Conservation (phyloP, 2,797 vertebrate genomes). For the Coracias cyanogaster region DNA sequence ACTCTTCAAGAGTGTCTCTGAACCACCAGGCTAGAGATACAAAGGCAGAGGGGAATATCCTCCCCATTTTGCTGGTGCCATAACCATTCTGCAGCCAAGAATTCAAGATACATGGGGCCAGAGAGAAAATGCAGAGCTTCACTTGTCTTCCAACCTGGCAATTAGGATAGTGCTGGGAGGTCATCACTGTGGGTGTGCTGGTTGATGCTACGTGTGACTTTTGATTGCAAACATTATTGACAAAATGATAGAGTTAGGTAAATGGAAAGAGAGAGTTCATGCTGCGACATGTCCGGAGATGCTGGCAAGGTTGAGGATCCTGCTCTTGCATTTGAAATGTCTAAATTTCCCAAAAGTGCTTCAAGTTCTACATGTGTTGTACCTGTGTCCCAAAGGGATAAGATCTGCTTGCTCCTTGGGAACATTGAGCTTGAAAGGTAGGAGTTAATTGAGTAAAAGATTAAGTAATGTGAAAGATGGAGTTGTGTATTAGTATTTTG, state of each 20-base stretch:
- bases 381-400: neutral
- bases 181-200: neutral
- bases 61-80: neutral
- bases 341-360: neutral
- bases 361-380: neutral
- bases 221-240: neutral
- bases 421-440: neutral
- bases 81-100: neutral
- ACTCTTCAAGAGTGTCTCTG: neutral
- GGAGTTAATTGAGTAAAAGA: neutral
- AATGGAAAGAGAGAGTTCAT: neutral
- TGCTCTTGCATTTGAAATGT: neutral
- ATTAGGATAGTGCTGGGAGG: neutral
- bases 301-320: neutral
- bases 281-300: neutral
- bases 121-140: neutral
- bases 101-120: neutral
- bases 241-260: neutral
- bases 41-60: neutral
- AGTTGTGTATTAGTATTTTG: neutral
- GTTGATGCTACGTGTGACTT: neutral
- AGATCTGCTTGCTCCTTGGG: neutral
- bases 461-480: neutral
- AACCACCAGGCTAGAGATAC: neutral
- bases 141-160: neutral